phyloP scores from a whole-genome alignment of 2,113 vertebrate genomes.

The Syrmaticus mikado region DNA sequence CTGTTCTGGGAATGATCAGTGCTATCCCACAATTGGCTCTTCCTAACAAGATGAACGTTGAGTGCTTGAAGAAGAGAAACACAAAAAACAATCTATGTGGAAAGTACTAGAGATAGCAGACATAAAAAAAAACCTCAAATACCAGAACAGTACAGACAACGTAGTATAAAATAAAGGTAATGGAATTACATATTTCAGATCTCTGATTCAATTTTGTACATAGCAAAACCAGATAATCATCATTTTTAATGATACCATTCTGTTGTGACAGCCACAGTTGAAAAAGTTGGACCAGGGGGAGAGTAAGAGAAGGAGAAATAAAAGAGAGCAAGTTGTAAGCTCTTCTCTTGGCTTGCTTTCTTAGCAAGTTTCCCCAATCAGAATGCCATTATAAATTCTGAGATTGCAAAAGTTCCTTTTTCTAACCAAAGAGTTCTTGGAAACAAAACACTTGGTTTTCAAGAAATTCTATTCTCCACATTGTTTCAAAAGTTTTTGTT shows the following conservation, averaged over 20 bases:
- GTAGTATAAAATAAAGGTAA: background rate
- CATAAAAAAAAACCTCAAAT: no score
- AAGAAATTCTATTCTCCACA: background rate
- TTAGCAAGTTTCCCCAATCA: background rate
- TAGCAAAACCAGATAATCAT: background rate
- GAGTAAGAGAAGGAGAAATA: accelerated
- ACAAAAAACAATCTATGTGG: background rate
- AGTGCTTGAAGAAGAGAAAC: background rate
- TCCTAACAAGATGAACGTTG: background rate
- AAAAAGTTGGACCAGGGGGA: accelerated
- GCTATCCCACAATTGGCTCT: background rate
- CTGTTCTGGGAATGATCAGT: background rate
- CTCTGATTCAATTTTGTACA: background rate
- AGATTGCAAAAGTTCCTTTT: background rate
- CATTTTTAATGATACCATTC: background rate
- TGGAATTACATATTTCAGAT: background rate
- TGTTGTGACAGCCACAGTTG: background rate
- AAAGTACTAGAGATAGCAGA: background rate
- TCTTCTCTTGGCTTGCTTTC: background rate
- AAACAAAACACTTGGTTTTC: background rate
- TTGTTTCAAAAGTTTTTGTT: background rate
- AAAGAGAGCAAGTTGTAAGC: background rate
- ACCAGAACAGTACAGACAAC: background rate
- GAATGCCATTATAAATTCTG: background rate
- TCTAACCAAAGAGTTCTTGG: background rate